Percentiles rank a stretch among this genome's conserved stretches.
Conservation (phyloP, 2,888 invertebrate genomes). For the Callimorpha dominula region DNA sequence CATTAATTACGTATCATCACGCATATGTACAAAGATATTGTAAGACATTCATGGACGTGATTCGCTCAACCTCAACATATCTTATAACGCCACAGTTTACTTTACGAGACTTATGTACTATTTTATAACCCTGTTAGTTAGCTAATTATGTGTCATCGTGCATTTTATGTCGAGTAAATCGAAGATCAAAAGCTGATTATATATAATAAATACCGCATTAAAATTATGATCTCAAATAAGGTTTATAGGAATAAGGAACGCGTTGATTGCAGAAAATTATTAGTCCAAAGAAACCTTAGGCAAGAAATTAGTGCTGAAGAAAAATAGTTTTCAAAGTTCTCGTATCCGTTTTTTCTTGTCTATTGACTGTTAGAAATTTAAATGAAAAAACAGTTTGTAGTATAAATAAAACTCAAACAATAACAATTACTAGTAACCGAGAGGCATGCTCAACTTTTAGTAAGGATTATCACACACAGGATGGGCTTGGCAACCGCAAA, state of each 20-base stretch:
- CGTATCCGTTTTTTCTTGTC: too few species aligned
- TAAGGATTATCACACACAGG: too few species aligned
- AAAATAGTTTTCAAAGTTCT: not conserved
- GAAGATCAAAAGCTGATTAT: not conserved
- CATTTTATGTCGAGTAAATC: slow-evolving; percentile 16
- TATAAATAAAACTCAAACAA: too few species aligned
- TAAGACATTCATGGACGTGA: too few species aligned
- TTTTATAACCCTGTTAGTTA: too few species aligned
- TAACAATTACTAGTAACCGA: too few species aligned
- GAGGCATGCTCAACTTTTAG: too few species aligned
- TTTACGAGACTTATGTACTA: too few species aligned
- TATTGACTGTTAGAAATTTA: not conserved
- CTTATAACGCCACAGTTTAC: too few species aligned
- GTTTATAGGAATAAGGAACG: not conserved
- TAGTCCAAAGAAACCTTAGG: not conserved
- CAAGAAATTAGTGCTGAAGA: not conserved
- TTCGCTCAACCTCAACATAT: too few species aligned
- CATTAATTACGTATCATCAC: slow-evolving; percentile 33
- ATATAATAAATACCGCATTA: not conserved
- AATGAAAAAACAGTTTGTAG: not conserved
- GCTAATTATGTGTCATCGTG: not conserved
- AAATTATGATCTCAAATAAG: not conserved
- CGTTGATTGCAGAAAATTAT: not conserved
- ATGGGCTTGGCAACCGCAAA: too few species aligned
- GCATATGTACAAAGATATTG: too few species aligned